A percentile compares a stretch with the other conserved stretches of the same genome.
phyloP scores from a whole-genome alignment of 2,797 vertebrate species.

The Muraenolepis orangiensis region DNA sequence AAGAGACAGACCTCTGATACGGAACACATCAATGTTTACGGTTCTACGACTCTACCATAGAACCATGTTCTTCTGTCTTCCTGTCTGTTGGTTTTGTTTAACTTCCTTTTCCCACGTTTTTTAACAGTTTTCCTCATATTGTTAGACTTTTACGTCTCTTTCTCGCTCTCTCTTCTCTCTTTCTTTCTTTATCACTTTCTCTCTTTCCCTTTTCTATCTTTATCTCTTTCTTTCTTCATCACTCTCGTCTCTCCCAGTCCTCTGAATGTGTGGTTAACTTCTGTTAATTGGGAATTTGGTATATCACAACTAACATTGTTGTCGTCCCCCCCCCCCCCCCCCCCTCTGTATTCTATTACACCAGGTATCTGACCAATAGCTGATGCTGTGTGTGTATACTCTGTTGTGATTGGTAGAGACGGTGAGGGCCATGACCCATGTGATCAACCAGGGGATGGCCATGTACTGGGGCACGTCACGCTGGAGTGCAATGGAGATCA shows the following conservation, averaged over 20 bases:
- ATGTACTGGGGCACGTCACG: conserved; percentile 91
- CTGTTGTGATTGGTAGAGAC: conserved; percentile 71
- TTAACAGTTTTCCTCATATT: too few relatives aligned
- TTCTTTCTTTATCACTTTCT: not conserved
- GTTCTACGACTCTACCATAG: too few relatives aligned
- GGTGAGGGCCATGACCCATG: conserved; percentile 85
- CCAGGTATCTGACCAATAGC: not conserved
- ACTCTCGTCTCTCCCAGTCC: not conserved
- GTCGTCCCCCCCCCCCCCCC: too few relatives aligned
- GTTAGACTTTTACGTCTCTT: too few relatives aligned
- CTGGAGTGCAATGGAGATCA: conserved; percentile 91
- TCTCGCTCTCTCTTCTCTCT: too few relatives aligned
- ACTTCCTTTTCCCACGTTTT: not conserved
- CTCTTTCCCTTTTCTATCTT: not conserved
- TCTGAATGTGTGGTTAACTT: not conserved
- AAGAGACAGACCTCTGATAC: not conserved
- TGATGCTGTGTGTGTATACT: not conserved
- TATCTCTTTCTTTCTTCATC: too few relatives aligned
- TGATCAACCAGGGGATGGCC: conserved; percentile 90
- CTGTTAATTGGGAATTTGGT: not conserved
- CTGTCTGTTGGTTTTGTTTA: not conserved
- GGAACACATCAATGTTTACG: not conserved
- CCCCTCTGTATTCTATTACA: not conserved
- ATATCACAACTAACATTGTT: not conserved
- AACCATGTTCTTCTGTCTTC: not conserved